Evolutionary conservation across 2,113 vertebrate species (phyloP).

Genomic region (Catharus bicknelli): DNA sequence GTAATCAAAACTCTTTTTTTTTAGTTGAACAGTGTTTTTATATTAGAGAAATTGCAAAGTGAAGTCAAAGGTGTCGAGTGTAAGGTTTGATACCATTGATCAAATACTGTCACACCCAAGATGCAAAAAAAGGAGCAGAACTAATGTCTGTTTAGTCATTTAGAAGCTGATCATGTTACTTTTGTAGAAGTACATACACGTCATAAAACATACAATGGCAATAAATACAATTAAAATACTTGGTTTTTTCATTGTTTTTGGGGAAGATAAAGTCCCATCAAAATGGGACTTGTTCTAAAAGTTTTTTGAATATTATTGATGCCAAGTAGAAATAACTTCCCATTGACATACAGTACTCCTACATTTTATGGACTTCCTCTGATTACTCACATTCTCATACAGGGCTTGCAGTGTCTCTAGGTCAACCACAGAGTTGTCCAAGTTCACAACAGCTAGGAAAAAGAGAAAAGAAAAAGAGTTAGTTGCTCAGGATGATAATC

Average conservation of each 20-base stretch:
- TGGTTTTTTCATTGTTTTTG: background rate
- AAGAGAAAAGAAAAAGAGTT: constrained; percentile 36
- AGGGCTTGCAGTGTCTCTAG: constrained; percentile 96
- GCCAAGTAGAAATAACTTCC: background rate
- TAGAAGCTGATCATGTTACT: background rate
- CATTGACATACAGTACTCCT: background rate
- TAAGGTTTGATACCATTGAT: background rate
- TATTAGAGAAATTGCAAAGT: background rate
- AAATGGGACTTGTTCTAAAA: background rate
- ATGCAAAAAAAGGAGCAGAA: background rate
- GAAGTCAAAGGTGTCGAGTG: background rate
- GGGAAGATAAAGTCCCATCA: background rate
- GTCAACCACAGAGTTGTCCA: constrained; percentile 96
- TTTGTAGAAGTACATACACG: background rate
- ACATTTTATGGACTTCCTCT: constrained; percentile 22
- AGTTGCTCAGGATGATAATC: constrained; percentile 46
- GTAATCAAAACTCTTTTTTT: background rate
- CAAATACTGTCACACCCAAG: background rate
- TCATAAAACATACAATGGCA: background rate
- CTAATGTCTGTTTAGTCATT: background rate
- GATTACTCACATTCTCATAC: constrained; percentile 94
- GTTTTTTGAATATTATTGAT: background rate
- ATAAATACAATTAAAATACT: background rate
- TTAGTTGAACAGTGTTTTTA: background rate
- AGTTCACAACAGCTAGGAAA: constrained; percentile 88